These are phyloP conservation scores for Oppia nitens DNA, from an alignment of 1,140 invertebrate species.

Conservation along the genomic window DNA sequence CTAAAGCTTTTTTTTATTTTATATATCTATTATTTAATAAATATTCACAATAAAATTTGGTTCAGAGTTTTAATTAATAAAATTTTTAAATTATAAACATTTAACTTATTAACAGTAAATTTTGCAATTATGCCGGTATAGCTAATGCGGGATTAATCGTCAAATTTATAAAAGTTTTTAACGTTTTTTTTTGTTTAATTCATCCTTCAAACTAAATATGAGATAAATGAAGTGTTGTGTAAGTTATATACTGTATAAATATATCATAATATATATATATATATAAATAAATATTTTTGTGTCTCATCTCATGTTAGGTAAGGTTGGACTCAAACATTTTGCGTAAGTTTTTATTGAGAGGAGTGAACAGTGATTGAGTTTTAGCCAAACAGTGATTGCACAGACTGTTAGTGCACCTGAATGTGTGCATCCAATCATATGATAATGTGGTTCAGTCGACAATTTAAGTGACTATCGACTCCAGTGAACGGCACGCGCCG, in stretches of 20 bases:
- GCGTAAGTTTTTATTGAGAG: neutral
- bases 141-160: neutral
- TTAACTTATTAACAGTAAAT: neutral
- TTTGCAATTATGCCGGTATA: neutral
- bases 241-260: neutral
- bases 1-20: no score
- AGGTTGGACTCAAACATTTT: neutral
- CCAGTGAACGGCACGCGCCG: neutral
- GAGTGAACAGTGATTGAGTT: neutral
- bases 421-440: neutral
- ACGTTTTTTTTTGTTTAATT: no score
- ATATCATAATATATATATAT: no score
- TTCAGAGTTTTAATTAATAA: no score
- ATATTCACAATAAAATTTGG: neutral
- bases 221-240: neutral
- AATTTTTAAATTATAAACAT: neutral
- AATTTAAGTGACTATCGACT: neutral
- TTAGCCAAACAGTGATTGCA: neutral
- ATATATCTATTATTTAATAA: neutral
- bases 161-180: neutral
- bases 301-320: neutral
- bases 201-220: no score
- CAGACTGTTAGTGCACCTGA: neutral
- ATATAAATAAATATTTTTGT: no score
- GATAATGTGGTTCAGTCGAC: neutral